Base-by-base conservation (phyloP, 53 echinoderm and acorn worm genomes). In the Apostichopus leukothele region DNA sequence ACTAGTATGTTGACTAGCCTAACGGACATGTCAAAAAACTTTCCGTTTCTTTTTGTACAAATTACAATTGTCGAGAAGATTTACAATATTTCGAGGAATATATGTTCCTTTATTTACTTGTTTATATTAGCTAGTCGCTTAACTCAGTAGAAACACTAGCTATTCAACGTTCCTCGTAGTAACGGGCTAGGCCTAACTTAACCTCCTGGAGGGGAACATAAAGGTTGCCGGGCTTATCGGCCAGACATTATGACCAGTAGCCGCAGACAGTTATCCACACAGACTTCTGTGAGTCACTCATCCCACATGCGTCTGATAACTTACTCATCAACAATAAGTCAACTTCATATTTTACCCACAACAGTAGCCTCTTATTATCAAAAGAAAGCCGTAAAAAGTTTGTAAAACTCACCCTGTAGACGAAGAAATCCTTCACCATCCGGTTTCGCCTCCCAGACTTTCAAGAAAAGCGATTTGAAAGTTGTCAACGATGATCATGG, bases 271-370 rank as follows among this genome's bases (percentile, higher is more conserved):
- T 81, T 39, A 81, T 81, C 81, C 59, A 54, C 59, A 54, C 54
- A 81, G 54, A 81, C 55, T 81, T 55, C 54, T 25, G 20, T 81
- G 81, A 81, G 54, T 81, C 81, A 81, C 81, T 81, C 21, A 53
- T 54, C 81, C 81, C 81, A 81, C 81, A 81, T 81, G 81, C 81
- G 11, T 55, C 81, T 71, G 71, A 71, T 57, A 57, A 81, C 81
- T 81, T 81, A 81, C 81, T 81, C 81, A 81, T 81, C 81, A 81
- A 81, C 81, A 81, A 71, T 71, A 71, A 81, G 81, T 81, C 81
- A 81, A 81, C 81, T 54, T 54, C 18, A 54, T 21, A 21, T 27
- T 53, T 54, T 81, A 54, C 81, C 59, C 55, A 54, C 54, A 81
- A 81, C 81, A 54, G 21, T 81, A 22, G 55, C 22, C 59, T 81